phyloP scores from a whole-genome alignment of 2,888 invertebrate genomes.

The Tuberolachnus salignus region DNA sequence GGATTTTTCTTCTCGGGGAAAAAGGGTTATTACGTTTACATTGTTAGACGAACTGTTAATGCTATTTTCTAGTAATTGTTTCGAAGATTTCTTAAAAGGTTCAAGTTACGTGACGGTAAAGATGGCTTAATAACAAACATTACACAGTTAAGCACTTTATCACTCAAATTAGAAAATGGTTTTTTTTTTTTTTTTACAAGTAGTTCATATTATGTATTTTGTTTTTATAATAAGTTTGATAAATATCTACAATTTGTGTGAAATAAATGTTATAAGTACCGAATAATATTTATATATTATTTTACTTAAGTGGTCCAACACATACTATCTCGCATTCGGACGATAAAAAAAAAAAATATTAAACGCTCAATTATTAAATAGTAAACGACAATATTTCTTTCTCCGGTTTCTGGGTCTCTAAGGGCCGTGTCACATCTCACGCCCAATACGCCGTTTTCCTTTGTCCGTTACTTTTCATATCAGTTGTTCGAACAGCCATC shows the following conservation, averaged over 20 bases:
- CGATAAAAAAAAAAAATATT: no score
- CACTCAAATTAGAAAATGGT: not conserved
- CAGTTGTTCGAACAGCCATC: no score
- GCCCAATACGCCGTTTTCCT: no score
- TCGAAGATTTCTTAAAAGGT: not conserved
- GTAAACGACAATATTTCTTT: no score
- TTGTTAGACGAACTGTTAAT: slow-evolving; percentile 39
- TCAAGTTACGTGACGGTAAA: not conserved
- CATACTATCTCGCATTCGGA: no score
- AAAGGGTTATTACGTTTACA: slow-evolving; percentile 33
- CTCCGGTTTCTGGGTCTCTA: no score
- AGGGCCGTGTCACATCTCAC: no score
- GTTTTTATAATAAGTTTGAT: not conserved
- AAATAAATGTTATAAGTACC: not conserved
- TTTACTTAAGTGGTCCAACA: no score
- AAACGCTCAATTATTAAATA: no score
- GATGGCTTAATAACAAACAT: not conserved
- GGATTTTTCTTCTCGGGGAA: not conserved
- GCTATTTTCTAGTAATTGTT: slow-evolving; percentile 43
- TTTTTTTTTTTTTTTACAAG: not conserved
- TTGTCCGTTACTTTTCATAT: no score
- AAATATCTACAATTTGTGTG: not conserved
- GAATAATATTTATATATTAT: no score
- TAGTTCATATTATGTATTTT: not conserved
- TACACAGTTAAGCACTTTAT: slow-evolving; percentile 18